These are phyloP conservation scores for Elephas maximus DNA, from an alignment of 2,113 vertebrate species.

Conservation along the genomic window DNA sequence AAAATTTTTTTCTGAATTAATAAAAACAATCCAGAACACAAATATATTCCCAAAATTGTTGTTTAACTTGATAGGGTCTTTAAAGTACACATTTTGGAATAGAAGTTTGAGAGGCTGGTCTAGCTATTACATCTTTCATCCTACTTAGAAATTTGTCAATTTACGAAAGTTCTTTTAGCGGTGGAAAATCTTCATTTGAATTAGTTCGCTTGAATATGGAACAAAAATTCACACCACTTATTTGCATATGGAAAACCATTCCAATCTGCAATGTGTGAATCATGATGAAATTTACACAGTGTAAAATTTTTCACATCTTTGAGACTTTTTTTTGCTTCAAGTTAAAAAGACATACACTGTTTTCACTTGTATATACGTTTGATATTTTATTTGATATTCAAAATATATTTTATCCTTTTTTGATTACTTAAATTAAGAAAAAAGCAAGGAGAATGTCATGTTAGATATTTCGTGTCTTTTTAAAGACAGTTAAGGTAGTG, in stretches of 20 bases:
- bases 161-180: neutral
- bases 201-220: slow-evolving; percentile 20
- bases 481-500: neutral
- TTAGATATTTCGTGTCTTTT: neutral
- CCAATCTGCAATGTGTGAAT: slow-evolving; percentile 13
- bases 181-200: slow-evolving; percentile 25
- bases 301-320: neutral
- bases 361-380: neutral
- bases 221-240: slow-evolving; percentile 15
- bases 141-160: neutral
- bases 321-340: neutral
- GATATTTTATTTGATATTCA: slow-evolving; percentile 8
- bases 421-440: neutral
- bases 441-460: neutral
- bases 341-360: neutral
- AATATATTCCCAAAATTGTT: neutral
- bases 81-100: slow-evolving; percentile 21
- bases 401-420: neutral
- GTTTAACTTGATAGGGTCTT: slow-evolving; percentile 14
- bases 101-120: slow-evolving; percentile 16
- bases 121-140: neutral
- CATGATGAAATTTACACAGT: neutral
- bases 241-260: slow-evolving; percentile 1
- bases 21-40: neutral
- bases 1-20: neutral